Percentiles rank a stretch among this genome's conserved stretches.
Conservation (phyloP, 1,140 invertebrate species). For the Microplitis demolitor region DNA sequence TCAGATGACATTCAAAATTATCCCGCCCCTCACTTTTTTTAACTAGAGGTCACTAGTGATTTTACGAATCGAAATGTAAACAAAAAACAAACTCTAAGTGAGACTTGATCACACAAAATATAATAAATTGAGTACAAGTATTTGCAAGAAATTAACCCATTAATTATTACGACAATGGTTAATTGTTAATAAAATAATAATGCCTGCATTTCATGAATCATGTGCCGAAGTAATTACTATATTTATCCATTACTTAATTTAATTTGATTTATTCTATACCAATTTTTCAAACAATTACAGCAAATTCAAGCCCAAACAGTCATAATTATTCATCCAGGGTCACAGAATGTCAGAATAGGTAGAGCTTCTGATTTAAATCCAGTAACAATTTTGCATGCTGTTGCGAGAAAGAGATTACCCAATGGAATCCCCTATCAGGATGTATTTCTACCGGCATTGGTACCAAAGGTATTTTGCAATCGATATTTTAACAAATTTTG, state of each 20-base stretch:
- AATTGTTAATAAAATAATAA: constrained; percentile 27
- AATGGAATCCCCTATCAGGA: constrained; percentile 68
- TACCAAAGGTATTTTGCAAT: constrained; percentile 55
- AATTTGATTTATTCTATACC: neutral
- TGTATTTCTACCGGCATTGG: constrained; percentile 68
- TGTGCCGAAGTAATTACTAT: constrained; percentile 46
- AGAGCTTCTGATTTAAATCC: constrained; percentile 88
- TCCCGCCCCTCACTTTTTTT: no score
- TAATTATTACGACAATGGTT: constrained; percentile 19
- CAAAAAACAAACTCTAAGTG: no score
- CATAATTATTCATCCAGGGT: constrained; percentile 95
- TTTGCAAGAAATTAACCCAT: no score
- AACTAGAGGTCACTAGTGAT: no score
- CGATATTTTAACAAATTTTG: neutral
- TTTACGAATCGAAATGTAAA: no score
- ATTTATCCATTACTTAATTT: constrained; percentile 10
- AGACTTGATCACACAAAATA: no score
- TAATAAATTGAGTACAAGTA: no score
- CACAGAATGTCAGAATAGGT: constrained; percentile 85
- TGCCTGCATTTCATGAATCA: constrained; percentile 57
- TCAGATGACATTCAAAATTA: no score
- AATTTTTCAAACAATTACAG: constrained; percentile 48
- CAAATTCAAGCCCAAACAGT: constrained; percentile 78
- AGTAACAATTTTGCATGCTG: constrained; percentile 82
- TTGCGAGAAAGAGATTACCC: constrained; percentile 71